A percentile compares a stretch with the other conserved stretches of the same genome.
Evolutionary conservation across 2,113 vertebrate species (phyloP).

Genomic region (Albula glossodonta): DNA sequence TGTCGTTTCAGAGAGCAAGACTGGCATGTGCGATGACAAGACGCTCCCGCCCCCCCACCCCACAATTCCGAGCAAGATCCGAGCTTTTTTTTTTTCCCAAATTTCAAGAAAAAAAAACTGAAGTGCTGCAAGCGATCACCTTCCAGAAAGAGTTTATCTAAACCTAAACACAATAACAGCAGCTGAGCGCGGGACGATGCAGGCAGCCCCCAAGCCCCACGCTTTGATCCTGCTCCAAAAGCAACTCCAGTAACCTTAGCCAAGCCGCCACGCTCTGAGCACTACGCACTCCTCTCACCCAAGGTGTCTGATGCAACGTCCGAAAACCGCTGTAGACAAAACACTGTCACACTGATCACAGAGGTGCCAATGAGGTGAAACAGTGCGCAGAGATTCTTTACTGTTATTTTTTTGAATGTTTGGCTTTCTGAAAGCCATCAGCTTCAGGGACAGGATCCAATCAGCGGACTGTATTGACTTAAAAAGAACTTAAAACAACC

Average conservation of each 20-base stretch:
- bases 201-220: constrained; percentile 57
- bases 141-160: constrained; percentile 84
- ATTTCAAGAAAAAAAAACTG: constrained; percentile 60
- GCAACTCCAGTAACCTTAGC: constrained; percentile 74
- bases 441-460: background rate
- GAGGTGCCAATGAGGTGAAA: constrained; percentile 31
- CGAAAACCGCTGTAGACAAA: constrained; percentile 58
- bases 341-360: constrained; percentile 48
- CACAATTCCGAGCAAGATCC: constrained; percentile 68
- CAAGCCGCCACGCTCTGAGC: constrained; percentile 66
- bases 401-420: constrained; percentile 22
- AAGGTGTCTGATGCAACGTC: constrained; percentile 70
- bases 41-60: constrained; percentile 57
- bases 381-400: constrained; percentile 27
- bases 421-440: background rate
- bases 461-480: background rate
- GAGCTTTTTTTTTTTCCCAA: constrained; percentile 54
- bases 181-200: constrained; percentile 68
- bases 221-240: constrained; percentile 85
- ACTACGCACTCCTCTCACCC: constrained; percentile 64
- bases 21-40: constrained; percentile 80
- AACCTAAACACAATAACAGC: constrained; percentile 83
- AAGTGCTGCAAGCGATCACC: constrained; percentile 74
- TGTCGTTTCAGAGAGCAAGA: constrained; percentile 71
- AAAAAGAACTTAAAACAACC: background rate